Base-by-base conservation (phyloP, 2,888 invertebrate genomes). In the Priocnemis perturbator region DNA sequence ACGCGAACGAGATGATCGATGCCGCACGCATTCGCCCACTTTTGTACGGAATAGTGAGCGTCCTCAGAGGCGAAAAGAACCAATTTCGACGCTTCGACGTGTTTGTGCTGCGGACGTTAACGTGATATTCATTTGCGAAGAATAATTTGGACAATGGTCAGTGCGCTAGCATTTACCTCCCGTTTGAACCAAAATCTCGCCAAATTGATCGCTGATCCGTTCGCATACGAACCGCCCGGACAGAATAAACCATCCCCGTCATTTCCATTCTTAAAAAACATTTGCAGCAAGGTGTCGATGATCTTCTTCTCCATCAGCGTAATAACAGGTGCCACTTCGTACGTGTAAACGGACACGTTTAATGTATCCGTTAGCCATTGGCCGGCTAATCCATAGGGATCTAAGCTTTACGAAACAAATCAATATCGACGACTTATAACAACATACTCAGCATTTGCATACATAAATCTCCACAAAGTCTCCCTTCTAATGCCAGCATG, bases 1-100 rank as follows among this genome's bases (percentile, higher is more conserved):
- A 93, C 87, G 21, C 88, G 84, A 65, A 91, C 85, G 0, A 93
- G 91, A 78, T 11, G 37, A 37, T 93, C 93, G 45, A 93, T 87
- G 0, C 93, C 93, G 59, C 92, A 86, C 55, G 92, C 85, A 0
- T 91, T 89, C 0, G 92, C 91, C 78, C 92, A 91, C 83, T 92
- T 91, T 74, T 90, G 89, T 58, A 92, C 89, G 0, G 93, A 93
- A 83, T 93, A 93, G 81, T 93, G 93, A 47, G 92, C 92, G 85
- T 92, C 92, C 75, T 91, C 91, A 0, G 92, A 92, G 0, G 91
- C 87, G 77, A 92, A 91, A 50, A 92, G 79, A 9, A 90, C 89
- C 70, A 92, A 77, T 23, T 88, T 86, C 17, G 87, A 71, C 11
- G 86, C 86, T 57, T 83, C 84, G 60, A 90, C 81, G 5, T 91